Evolutionary conservation across 2,888 invertebrate species (phyloP), one percentile per base, ranked within the genome.

Genomic region (Leptinotarsa rubiginosa): DNA sequence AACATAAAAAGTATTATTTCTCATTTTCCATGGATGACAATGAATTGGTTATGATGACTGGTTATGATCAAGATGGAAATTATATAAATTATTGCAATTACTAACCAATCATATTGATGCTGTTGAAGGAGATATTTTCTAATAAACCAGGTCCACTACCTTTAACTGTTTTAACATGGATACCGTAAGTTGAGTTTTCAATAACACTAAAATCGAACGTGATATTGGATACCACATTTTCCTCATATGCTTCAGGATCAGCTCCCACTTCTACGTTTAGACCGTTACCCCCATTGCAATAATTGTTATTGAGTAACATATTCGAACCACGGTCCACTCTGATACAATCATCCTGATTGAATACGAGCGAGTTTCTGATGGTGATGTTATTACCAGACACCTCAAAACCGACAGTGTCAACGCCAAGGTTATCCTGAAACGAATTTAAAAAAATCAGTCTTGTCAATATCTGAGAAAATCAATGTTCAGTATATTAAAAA

Each of bases 331-430:
- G 74, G 41, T 78, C 77, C 1, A 80, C 71, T 20, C 73, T 76
- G 4, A 78, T 72, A 54, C 80, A 80, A 31, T 80, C 78, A 52
- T 80, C 80, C 75, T 80, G 80, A 52, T 80, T 80, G 22, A 69
- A 69, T 18, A 80, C 72, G 3, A 64, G 25, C 12, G 72, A 41
- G 59, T 73, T 71, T 50, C 49, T 56, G 3, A 79, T 47, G 0
- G 62, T 31, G 3, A 80, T 50, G 16, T 73, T 75, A 1, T 59
- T 41, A 47, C 69, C 72, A 54, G 72, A 78, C 15, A 79, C 25
- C 25, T 75, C 78, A 59, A 80, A 76, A n/a, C 80, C 80, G 47
- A 79, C 80, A 0, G 80, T 80, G 52, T 80, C 78, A 25, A 75
- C 77, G 13, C 80, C 80, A n/a, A 75, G 59, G 3, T 47, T 47